phyloP scores from a whole-genome alignment of 2,888 invertebrate species.

The Galerucella pusilla region DNA sequence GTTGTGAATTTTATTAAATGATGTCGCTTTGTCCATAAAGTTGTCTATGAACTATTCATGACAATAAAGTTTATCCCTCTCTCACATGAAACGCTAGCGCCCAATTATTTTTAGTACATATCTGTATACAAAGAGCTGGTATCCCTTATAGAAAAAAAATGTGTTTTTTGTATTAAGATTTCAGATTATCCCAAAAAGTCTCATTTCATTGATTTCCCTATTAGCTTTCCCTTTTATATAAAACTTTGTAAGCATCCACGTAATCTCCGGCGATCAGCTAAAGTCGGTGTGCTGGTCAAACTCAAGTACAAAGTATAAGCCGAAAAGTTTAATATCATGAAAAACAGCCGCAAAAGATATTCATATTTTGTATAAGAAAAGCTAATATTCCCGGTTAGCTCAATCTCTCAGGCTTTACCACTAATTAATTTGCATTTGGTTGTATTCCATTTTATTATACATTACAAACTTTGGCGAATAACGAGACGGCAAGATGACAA shows the following conservation, averaged over 20 bases:
- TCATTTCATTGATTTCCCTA: neutral
- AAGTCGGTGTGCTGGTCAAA: constrained; percentile 22
- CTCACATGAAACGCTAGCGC: too few relatives aligned
- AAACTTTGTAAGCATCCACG: constrained; percentile 1
- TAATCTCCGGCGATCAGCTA: constrained; percentile 13
- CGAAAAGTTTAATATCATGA: constrained; percentile 35
- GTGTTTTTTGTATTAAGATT: neutral
- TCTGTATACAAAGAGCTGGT: too few relatives aligned
- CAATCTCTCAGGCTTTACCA: constrained; percentile 33
- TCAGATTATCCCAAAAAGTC: neutral
- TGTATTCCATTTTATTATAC: constrained; percentile 50
- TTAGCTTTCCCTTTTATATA: neutral
- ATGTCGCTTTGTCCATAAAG: too few relatives aligned
- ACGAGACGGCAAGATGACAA: constrained; percentile 54
- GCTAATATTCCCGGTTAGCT: constrained; percentile 32
- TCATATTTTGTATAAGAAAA: constrained; percentile 28
- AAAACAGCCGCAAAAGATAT: constrained; percentile 42
- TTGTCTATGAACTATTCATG: too few relatives aligned
- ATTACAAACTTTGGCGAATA: constrained; percentile 50
- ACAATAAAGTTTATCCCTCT: too few relatives aligned
- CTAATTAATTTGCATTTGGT: constrained; percentile 49
- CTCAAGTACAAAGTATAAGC: constrained; percentile 22
- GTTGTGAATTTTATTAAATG: too few relatives aligned
- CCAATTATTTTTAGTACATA: too few relatives aligned
- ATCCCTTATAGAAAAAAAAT: too few relatives aligned